Evolutionary conservation across 2,797 vertebrate species (phyloP), one percentile per base, ranked within the genome.

Genomic region (Pseudomugil gertrudae): DNA sequence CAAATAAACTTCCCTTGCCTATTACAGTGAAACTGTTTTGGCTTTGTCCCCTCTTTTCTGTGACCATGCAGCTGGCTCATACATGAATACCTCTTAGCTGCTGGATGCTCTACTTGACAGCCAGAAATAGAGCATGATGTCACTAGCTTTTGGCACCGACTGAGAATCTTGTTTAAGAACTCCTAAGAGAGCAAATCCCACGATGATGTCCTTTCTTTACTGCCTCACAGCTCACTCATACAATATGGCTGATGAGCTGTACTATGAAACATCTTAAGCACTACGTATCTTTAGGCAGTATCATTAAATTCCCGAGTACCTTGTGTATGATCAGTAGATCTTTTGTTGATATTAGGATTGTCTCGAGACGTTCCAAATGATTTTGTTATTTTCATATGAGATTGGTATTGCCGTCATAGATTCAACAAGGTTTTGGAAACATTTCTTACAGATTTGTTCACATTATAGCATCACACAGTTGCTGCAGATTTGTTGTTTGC

Each of bases 51-150:
- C 27, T 66, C 86, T 84, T 47, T 35, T 50, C 86, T 84, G 72
- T 62, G 43, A 69, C 59, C 71, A 8, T 50, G 79, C 93, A 91
- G 91, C 90, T 90, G 90, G 78, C 81, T 59, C 74, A 60, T 84
- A 91, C 92, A 87, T 89, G 87, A 86, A 86, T 82, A 85, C 84
- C 80, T 90, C 89, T 91, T 84, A 92, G 88, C 84, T 83, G 83
- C 81, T 78, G 80, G 88, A 87, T 81, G 90, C 83, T 79, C 87
- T 84, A 84, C 87, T 93, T 85, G 74, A 80, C 74, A 45, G 72
- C 77, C 80, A 86, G 85, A 88, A 93, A 93, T 93, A 93, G 86
- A 85, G 55, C 67, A 66, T 92, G 87, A 92, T 87, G 87, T 92
- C 91, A 92, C 72, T 4, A 71, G 73, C 79, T 86, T 73, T 74